Evolutionary conservation across 2,113 vertebrate genomes (phyloP), one percentile per base, ranked within the genome.

Genomic region (Saguinus imperator): DNA sequence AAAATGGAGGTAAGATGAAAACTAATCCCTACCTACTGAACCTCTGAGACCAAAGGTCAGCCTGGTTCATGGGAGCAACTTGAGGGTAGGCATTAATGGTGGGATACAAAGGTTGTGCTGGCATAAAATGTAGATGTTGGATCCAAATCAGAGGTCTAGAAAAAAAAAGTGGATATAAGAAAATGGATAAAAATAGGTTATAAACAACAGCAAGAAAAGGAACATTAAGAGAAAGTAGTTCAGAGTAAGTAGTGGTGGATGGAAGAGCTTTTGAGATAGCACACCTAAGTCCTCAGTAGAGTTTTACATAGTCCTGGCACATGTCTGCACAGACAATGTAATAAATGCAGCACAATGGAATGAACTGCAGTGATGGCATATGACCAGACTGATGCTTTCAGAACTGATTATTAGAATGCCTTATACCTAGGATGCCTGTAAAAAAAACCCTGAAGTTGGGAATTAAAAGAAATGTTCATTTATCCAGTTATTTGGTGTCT

Each of bases 11-110:
- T 16, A 80, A 12, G 61, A 73, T 32, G 17, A 64, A 75, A 90
- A 64, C 1, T n/a, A 5, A 0, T 14, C 0, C 2, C 17, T 10
- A 18, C 2, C 2, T 14, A 4, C 1, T 68, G 18, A 6, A 10
- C 52, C 43, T 29, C 52, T 84, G 61, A 84, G 21, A 91, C 13
- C 40, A 61, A 43, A 40, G 29, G 16, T 72, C 13, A 64, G 9
- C 3, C 13, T 89, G 7, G 11, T 72, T 66, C 86, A 18, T 21
- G 2, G 25, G 35, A 40, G 50, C 25, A 29, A 20, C 21, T 57
- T 35, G 29, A n/a, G 32, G 3, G 13, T 40, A 43, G 66, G 6
- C 9, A 25, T 57, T 72, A 73, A 43, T 40, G 11, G 23, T 81
- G 14, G 73, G 68, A 52, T 80, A 23, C 5, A 68, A 37, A 80